Percentiles rank a stretch among this genome's conserved stretches.
Evolutionary conservation across 2,797 vertebrate species (phyloP).

Genomic region (Melanotaenia trifasciata): DNA sequence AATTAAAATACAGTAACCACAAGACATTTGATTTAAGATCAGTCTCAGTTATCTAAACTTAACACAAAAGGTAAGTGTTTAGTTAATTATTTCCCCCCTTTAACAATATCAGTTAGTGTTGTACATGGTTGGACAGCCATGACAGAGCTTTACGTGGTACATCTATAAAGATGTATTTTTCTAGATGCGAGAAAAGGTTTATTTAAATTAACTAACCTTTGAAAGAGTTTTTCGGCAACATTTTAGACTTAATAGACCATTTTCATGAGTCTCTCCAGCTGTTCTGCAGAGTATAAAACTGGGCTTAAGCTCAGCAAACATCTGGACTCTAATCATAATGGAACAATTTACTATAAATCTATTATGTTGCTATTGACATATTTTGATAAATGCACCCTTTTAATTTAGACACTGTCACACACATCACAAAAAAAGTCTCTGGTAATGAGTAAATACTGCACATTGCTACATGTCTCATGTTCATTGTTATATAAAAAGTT

Average conservation of each 20-base stretch:
- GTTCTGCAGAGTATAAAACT: background rate
- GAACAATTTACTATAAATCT: background rate
- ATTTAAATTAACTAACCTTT: background rate
- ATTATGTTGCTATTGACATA: background rate
- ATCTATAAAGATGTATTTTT: too few relatives aligned
- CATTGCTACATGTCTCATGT: background rate
- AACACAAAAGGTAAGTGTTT: background rate
- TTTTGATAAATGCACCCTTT: constrained; percentile 36
- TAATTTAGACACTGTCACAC: constrained; percentile 64
- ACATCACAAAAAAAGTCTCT: constrained; percentile 33
- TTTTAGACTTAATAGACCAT: background rate
- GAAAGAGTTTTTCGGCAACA: background rate
- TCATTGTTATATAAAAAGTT: constrained; percentile 26
- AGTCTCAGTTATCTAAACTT: background rate
- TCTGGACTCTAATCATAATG: background rate
- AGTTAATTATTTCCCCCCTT: background rate
- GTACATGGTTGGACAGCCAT: too few relatives aligned
- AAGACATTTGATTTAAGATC: background rate
- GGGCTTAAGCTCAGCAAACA: background rate
- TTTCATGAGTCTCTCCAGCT: background rate
- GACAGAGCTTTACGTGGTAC: too few relatives aligned
- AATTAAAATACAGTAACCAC: too few relatives aligned
- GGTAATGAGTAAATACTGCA: constrained; percentile 19
- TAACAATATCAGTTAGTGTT: too few relatives aligned
- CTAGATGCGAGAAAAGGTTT: too few relatives aligned